A percentile compares a stretch with the other conserved stretches of the same genome.
Evolutionary conservation across 1,140 invertebrate genomes (phyloP).

Genomic region (Phymorhynchus buccinoides): DNA sequence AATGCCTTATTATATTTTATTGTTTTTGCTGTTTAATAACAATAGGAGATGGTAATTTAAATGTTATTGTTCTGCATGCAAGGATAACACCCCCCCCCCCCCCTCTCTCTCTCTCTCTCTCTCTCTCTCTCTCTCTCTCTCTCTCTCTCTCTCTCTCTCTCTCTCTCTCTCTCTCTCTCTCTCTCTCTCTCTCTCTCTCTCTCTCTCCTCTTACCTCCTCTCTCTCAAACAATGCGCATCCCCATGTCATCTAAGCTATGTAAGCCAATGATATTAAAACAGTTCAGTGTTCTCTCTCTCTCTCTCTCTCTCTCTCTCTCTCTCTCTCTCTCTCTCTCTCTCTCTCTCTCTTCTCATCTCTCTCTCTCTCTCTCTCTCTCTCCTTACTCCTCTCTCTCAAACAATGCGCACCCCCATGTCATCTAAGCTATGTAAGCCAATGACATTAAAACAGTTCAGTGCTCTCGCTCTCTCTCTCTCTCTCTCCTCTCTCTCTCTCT

Average conservation of each 20-base stretch:
- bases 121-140: not conserved
- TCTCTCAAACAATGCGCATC: too few relatives aligned
- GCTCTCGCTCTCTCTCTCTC: too few relatives aligned
- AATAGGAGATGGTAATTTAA: not conserved
- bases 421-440: too few relatives aligned
- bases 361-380: not conserved
- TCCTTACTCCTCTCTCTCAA: not conserved
- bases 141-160: not conserved
- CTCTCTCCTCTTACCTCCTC: not conserved
- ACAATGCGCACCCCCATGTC: too few relatives aligned
- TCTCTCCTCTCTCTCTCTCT: not conserved
- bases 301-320: too few relatives aligned
- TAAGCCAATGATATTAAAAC: too few relatives aligned
- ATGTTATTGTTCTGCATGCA: not conserved
- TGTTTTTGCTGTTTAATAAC: not conserved
- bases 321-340: not conserved
- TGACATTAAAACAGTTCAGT: too few relatives aligned
- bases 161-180: conserved; percentile 5
- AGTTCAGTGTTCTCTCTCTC: too few relatives aligned
- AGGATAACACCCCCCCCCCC: not conserved
- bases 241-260: too few relatives aligned
- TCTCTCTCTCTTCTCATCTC: not conserved
- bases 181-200: conserved; percentile 11
- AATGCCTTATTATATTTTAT: not conserved
- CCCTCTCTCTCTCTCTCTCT: not conserved